Base-by-base conservation (phyloP, 2,797 vertebrate genomes). In the Poecilia gillii region DNA sequence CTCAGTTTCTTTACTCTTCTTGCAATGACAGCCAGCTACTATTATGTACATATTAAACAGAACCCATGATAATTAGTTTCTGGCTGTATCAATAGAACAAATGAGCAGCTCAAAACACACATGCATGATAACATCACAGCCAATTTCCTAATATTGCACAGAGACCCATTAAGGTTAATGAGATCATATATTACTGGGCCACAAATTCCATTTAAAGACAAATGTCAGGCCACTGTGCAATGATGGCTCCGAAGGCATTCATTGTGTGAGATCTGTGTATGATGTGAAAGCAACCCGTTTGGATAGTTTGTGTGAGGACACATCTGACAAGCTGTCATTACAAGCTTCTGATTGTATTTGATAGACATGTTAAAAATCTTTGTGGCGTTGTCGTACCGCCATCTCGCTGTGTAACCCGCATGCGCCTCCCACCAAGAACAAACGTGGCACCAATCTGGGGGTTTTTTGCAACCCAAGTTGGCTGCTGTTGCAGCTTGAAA, bases 251-350 rank as follows among this genome's bases (percentile, higher is more conserved):
- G 68, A 53, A 72, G 75, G 31, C 66, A 39, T 75, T 49, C 39
- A 74, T 82, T 51, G 76, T 25, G 6, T 39, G 14, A 12, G 77
- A 66, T 45, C 51, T 62, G 33, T 6, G 77, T 3, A 0, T 84
- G 84, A 84, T 45, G 71, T 47, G 43, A 51, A n/a, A 12, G 45
- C 72, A 77, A 73, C 39, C 51, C 80, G 83, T 85, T 91, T 90
- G 74, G 80, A 74, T 2, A 72, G 84, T 41, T 46, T 62, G 70
- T 72, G 75, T 66, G 14, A 71, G 85, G 75, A 88, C 82, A 80
- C 72, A 90, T 84, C 55, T 41, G 62, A 39, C 47, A 51, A 31
- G 14, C 5, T 55, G 9, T 55, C 3, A 41, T 68, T 41, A 25
- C 64, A 31, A 71, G 23, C 41, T 45, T 45, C 25, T 45, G 25